Conservation (phyloP, 2,797 vertebrate genomes). For the Periophthalmus magnuspinnatus region DNA sequence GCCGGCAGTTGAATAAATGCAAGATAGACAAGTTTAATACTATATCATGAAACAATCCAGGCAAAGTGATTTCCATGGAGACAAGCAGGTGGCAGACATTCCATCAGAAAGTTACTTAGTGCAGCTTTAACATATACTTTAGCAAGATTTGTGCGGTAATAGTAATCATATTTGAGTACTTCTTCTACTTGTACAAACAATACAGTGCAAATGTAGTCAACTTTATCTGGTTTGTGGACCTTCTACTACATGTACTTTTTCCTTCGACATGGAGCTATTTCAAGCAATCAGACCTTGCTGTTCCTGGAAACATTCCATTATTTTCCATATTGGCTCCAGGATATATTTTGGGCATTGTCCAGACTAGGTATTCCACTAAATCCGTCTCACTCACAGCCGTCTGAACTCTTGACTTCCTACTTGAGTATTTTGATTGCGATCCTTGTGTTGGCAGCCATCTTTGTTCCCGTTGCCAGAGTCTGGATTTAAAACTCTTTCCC, state of each 20-base stretch:
- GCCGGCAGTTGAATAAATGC: too few species aligned
- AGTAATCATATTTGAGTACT: too few species aligned
- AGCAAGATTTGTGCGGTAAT: too few species aligned
- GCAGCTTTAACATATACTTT: too few species aligned
- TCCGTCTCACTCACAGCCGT: conserved; percentile 40
- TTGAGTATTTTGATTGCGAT: conserved; percentile 61
- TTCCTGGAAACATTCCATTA: not conserved
- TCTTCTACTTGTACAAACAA: not conserved
- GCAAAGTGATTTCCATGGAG: too few species aligned
- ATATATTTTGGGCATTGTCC: conserved; percentile 29
- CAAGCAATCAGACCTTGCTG: not conserved
- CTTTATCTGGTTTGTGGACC: not conserved
- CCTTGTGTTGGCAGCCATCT: conserved; percentile 58
- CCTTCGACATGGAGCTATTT: too few species aligned
- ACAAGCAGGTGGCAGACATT: too few species aligned
- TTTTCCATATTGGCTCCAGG: not conserved
- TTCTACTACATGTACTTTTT: not conserved
- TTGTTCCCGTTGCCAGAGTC: conserved; percentile 60
- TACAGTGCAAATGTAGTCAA: not conserved
- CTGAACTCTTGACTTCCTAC: conserved; percentile 66
- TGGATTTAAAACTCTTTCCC: conserved; percentile 64
- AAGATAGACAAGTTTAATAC: too few species aligned
- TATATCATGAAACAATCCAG: too few species aligned
- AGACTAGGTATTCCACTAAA: conserved; percentile 19
- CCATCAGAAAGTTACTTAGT: too few species aligned